Evolutionary conservation across 2,888 invertebrate genomes (phyloP), one percentile per base, ranked within the genome.

Genomic region (Minunthozetes semirufus): DNA sequence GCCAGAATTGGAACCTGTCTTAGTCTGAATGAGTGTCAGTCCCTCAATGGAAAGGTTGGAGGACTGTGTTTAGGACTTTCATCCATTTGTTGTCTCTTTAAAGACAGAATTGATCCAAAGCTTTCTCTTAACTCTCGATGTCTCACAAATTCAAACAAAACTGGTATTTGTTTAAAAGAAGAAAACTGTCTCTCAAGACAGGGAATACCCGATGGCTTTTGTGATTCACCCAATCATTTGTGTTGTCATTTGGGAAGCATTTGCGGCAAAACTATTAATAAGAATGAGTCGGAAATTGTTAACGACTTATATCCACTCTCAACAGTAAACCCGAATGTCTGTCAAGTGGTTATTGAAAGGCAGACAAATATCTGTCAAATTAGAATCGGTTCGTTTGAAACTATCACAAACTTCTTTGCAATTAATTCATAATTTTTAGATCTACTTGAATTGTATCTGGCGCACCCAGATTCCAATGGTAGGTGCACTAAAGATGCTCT

Each of bases 281-380:
- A 76, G 22, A 78, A 78, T 53, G 77, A 78, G 33, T 77, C 78
- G 0, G 75, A 77, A 22, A 77, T 78, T 33, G 77, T 78, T 0
- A 78, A 78, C 68, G 53, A 75, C 3, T 38, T 63, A 8, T 63
- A 63, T 15, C 63, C 63, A 1, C n/a, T 2, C 1, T 19, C 19
- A 15, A 63, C 63, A n/a, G n/a, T 17, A 33, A n/a, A 63, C 29
- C n/a, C 63, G 6, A 63, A 63, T 63, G 63, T 63, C 19, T 63
- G 63, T 63, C 63, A 63, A 33, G n/a, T 63, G 19, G 6, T 33
- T 33, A 33, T 63, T 63, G 63, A 63, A 33, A 63, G 38, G 17
- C 63, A 63, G 13, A 13, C 33, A 38, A 63, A 63, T 63, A n/a
- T 63, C 25, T 63, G 63, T 38, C 63, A 63, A 63, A 63, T 63